Percentiles rank a stretch among this genome's conserved stretches.
phyloP scores from a whole-genome alignment of 2,888 invertebrate species.

The Lumbricus terrestris region DNA sequence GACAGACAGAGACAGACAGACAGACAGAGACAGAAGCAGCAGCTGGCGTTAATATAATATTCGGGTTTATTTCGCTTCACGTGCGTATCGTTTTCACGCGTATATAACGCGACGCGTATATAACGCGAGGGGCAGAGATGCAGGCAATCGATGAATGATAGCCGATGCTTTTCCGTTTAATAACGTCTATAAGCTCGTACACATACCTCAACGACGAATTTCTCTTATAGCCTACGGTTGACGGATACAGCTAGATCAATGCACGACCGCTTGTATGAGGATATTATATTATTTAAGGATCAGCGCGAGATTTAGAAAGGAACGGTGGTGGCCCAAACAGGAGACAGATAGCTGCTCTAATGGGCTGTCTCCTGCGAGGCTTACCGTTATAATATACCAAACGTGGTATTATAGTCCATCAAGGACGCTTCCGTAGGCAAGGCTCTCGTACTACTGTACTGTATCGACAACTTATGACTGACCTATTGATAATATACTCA shows the following conservation, averaged over 20 bases:
- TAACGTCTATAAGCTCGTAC: neutral
- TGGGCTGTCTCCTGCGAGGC: neutral
- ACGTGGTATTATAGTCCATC: neutral
- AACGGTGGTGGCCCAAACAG: neutral
- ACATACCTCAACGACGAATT: neutral
- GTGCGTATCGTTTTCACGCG: neutral
- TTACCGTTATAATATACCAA: neutral
- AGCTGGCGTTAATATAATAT: neutral
- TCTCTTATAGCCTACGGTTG: no score
- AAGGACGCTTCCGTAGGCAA: neutral
- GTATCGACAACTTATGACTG: neutral
- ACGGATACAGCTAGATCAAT: slow-evolving; percentile 3
- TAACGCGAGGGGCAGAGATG: neutral
- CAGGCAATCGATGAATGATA: neutral
- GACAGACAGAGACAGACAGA: no score
- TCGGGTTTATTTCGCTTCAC: neutral
- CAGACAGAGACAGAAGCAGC: neutral
- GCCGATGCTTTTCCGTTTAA: neutral
- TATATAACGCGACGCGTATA: neutral
- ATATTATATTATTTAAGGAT: neutral
- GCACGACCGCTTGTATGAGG: neutral
- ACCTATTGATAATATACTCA: neutral
- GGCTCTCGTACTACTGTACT: neutral
- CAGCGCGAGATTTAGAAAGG: neutral
- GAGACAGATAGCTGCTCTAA: neutral